Evolutionary conservation across 2,797 vertebrate genomes (phyloP).

Genomic region (Garrulus glandarius): DNA sequence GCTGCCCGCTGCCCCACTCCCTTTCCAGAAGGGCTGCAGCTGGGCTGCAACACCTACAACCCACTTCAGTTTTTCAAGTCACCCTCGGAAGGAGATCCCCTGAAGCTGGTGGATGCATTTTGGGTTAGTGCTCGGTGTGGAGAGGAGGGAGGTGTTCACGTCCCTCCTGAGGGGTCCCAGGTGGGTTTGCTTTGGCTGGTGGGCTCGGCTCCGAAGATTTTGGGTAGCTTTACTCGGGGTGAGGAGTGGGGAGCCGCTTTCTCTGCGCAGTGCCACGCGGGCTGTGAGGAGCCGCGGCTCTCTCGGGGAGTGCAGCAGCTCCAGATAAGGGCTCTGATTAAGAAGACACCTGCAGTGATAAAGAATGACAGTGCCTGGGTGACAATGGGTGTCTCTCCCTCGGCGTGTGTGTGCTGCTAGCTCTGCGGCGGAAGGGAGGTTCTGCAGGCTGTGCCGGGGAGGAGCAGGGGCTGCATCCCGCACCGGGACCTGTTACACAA

Average conservation of each 20-base stretch:
- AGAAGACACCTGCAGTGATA: conserved; percentile 4
- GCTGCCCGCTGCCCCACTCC: not conserved
- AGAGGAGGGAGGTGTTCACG: fast-evolving
- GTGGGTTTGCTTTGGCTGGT: not conserved
- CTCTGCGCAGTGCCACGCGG: not conserved
- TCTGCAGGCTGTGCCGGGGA: not conserved
- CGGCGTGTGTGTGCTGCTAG: not conserved
- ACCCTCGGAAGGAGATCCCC: not conserved
- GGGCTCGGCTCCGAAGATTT: not conserved
- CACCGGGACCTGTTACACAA: not conserved
- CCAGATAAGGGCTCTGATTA: not conserved
- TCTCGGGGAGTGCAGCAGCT: not conserved
- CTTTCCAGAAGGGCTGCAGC: not conserved
- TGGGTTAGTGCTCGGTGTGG: not conserved
- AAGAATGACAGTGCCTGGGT: not conserved
- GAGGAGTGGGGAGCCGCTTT: not conserved
- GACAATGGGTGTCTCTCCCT: not conserved
- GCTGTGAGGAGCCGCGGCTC: not conserved
- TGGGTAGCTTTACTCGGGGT: not conserved
- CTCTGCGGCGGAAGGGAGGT: not conserved
- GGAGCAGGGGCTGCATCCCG: not conserved
- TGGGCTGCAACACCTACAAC: not conserved
- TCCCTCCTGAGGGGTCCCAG: not conserved
- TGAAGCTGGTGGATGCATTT: not conserved
- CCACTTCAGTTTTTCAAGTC: fast-evolving